Conservation (phyloP, 2,113 vertebrate genomes). For the Leptosomus discolor region DNA sequence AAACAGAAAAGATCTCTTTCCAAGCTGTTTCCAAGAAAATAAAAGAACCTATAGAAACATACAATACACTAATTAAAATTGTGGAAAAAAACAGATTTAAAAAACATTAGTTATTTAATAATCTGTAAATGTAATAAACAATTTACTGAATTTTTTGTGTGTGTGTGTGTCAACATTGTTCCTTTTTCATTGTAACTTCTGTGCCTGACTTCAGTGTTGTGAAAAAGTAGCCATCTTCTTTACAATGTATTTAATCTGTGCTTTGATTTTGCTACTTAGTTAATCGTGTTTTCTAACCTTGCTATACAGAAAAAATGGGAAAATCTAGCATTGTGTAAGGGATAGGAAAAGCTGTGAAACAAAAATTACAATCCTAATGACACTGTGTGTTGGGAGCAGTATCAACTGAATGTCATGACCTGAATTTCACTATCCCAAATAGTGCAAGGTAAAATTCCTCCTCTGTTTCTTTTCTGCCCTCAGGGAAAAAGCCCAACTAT, state of each 20-base stretch:
- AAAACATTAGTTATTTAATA: neutral
- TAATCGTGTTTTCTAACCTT: neutral
- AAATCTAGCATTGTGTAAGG: neutral
- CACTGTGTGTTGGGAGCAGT: fast-evolving
- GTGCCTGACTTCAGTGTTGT: neutral
- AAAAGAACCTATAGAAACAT: neutral
- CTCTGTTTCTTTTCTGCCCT: neutral
- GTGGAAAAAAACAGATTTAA: neutral
- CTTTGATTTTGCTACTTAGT: neutral
- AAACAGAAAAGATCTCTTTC: neutral
- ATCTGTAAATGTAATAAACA: neutral
- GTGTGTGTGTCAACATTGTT: neutral
- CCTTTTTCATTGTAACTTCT: neutral
- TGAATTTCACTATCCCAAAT: neutral
- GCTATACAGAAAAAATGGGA: neutral
- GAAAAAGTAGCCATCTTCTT: neutral
- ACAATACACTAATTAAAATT: neutral
- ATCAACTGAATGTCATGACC: neutral
- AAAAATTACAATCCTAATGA: neutral
- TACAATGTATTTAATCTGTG: neutral
- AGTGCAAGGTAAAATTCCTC: neutral
- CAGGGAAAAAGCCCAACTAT: neutral
- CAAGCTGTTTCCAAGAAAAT: neutral
- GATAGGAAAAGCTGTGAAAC: neutral
- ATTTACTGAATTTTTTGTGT: neutral